Base-by-base conservation (phyloP, 2,797 vertebrate species). In the Acanthis flammea region DNA sequence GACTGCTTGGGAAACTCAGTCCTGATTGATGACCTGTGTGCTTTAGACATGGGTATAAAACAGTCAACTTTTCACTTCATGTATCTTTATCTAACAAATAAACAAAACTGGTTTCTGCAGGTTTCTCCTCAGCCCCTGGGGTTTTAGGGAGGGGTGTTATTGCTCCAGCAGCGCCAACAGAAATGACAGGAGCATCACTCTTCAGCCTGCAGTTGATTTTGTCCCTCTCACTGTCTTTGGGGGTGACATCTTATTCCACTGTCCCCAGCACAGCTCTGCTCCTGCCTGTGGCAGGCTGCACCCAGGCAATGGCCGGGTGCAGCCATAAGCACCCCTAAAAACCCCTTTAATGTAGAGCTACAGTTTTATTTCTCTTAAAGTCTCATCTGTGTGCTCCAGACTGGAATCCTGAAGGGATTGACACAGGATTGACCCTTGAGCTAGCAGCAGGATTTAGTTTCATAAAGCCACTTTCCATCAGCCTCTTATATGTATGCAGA, bases 11-110 rank as follows among this genome's bases (percentile, higher is more conserved):
- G 39, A 68, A 78, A 58, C 47, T 61, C 39, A 25, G 14, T 51
- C 47, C 54, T 95, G 75, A 77, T 54, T 72, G 68, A 94, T 90
- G 88, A 45, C 31, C 1, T 0, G 2, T 8, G 23, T 18, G 54
- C 78, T 58, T 86, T 68, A 75, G 58, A 42, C 47, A 62, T 0
- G 0, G 13, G 17, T 65, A 19, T 33, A 47, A 79, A 91, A 51
- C 5, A 0, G 0, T 7, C 58, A 54, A 39, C 39, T 80, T 83
- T 86, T 88, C 81, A 72, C 47, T 51, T 74, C 86, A 81, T 58
- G 37, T 51, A 75, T 94, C 87, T 91, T 75, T 68, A 83, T 89
- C 65, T 89, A 86, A 61, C 17, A 83, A 94, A 85, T 74, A 89
- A 63, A 42, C 24, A 88, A 21, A 83, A 77, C 50, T 6, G 3